Evolutionary conservation across 2,888 invertebrate genomes (phyloP).

Genomic region (Artemia sinica): DNA sequence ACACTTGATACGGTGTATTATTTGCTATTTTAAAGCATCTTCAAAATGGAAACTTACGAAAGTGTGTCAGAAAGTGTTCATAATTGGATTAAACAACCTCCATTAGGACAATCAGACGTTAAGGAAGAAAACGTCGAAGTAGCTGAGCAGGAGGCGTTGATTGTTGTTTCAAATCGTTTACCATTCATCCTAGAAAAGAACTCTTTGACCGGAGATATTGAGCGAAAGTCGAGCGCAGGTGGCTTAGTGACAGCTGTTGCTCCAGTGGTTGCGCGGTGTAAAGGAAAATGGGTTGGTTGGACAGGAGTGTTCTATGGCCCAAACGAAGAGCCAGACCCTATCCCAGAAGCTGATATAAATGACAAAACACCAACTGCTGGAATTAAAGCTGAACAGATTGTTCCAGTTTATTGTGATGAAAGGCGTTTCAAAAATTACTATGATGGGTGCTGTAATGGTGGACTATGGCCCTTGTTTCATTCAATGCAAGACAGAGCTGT

Average conservation of each 20-base stretch:
- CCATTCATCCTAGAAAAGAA: slow-evolving; percentile 67
- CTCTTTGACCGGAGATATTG: slow-evolving; percentile 48
- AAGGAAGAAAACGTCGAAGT: slow-evolving; percentile 16
- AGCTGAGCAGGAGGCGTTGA: slow-evolving; percentile 35
- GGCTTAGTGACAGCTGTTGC: slow-evolving; percentile 35
- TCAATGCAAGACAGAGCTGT: slow-evolving; percentile 33
- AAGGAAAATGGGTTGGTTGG: slow-evolving; percentile 35
- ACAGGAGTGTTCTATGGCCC: slow-evolving; percentile 30
- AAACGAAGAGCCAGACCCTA: slow-evolving; percentile 27
- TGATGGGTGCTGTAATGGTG: slow-evolving; percentile 34
- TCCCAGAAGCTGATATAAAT: slow-evolving; percentile 31
- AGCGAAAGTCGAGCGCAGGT: slow-evolving; percentile 54
- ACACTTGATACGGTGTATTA: too few species aligned
- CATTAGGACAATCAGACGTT: background rate
- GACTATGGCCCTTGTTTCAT: slow-evolving; percentile 35
- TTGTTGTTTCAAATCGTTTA: slow-evolving; percentile 74
- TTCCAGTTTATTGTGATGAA: slow-evolving; percentile 30
- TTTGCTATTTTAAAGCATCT: too few species aligned
- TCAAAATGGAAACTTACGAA: too few species aligned
- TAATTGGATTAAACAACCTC: background rate
- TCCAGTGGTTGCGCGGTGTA: slow-evolving; percentile 32
- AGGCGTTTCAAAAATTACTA: slow-evolving; percentile 32
- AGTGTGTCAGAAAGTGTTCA: too few species aligned
- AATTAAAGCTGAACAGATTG: slow-evolving; percentile 31
- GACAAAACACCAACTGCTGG: slow-evolving; percentile 32